These are phyloP conservation scores for Brachionus rubens DNA, from an alignment of 1,140 invertebrate species.

Conservation along the genomic window DNA sequence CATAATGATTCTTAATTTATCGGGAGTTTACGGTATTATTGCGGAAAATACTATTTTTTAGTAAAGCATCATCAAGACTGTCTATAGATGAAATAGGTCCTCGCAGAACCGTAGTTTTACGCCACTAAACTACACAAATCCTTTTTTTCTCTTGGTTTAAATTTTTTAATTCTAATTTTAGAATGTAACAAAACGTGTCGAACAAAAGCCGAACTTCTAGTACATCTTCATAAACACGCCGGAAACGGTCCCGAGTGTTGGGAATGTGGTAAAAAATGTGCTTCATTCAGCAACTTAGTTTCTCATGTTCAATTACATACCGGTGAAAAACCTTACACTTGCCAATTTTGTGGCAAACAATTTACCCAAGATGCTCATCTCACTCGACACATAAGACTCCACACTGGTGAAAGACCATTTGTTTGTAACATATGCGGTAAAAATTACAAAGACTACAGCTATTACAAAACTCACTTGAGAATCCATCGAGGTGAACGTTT, in stretches of 20 bases:
- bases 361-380: constrained; percentile 97
- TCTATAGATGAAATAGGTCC: no score
- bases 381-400: constrained; percentile 88
- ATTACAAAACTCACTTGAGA: constrained; percentile 51
- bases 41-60: no score
- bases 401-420: constrained; percentile 70
- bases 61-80: no score
- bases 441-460: constrained; percentile 55
- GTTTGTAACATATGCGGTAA: constrained; percentile 58
- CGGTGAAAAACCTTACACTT: constrained; percentile 44
- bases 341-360: constrained; percentile 75
- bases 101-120: no score
- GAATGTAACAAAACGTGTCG: constrained; percentile 43
- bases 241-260: constrained; percentile 37
- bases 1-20: no score
- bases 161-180: background rate
- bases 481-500: constrained; percentile 56
- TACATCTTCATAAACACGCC: constrained; percentile 30
- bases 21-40: no score
- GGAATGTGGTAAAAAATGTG: constrained; percentile 44
- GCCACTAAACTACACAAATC: background rate
- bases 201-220: constrained; percentile 37
- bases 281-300: constrained; percentile 38
- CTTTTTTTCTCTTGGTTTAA: background rate
- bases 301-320: constrained; percentile 45